Conservation (phyloP, 2,888 invertebrate species). For the Tuberolachnus salignus region DNA sequence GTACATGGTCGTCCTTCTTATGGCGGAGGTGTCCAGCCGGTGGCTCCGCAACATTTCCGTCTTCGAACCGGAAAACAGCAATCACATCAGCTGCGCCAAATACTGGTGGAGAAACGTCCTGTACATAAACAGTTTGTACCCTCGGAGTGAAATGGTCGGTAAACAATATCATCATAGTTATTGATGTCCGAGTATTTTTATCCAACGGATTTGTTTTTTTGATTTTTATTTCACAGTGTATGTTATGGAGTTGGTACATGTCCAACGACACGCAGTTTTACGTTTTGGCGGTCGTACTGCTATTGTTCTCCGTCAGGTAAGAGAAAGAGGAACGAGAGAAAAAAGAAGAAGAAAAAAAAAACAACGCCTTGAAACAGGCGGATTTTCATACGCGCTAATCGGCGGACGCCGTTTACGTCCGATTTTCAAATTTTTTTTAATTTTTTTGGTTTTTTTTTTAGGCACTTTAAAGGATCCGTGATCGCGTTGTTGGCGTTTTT, state of each 20-base stretch:
- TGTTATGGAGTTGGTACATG: slow-evolving; percentile 91
- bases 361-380: too few relatives aligned
- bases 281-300: slow-evolving; percentile 78
- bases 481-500: slow-evolving; percentile 71
- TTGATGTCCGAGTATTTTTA: neutral
- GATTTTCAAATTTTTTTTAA: too few relatives aligned
- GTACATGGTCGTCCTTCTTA: slow-evolving; percentile 81
- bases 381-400: too few relatives aligned
- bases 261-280: slow-evolving; percentile 89
- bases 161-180: neutral
- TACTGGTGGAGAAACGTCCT: slow-evolving; percentile 89
- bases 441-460: slow-evolving; percentile 62
- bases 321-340: too few relatives aligned
- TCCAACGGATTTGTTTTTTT: neutral
- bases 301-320: slow-evolving; percentile 76
- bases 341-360: too few relatives aligned
- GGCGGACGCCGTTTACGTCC: too few relatives aligned
- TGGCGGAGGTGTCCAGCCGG: slow-evolving; percentile 84
- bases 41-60: slow-evolving; percentile 83
- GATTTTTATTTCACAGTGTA: slow-evolving; percentile 70
- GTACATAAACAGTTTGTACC: slow-evolving; percentile 85
- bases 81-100: slow-evolving; percentile 80
- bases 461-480: slow-evolving; percentile 79
- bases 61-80: slow-evolving; percentile 81
- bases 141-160: slow-evolving; percentile 80